Evolutionary conservation across 2,797 vertebrate species (phyloP), one percentile per base, ranked within the genome.

Genomic region (Apogon hyalosoma): DNA sequence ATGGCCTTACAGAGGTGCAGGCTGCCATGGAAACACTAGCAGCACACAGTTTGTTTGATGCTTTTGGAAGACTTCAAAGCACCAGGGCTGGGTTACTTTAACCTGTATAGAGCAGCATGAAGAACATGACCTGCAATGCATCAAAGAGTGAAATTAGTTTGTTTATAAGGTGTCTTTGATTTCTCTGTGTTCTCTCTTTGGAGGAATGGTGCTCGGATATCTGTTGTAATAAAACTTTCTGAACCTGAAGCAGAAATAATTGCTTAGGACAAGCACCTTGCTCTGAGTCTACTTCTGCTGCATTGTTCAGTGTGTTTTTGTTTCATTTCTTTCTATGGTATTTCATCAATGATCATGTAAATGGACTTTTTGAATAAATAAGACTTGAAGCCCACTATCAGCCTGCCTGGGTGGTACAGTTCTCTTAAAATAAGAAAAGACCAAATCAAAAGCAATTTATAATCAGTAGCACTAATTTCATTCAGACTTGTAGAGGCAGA

Each of bases 51-150:
- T 61, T 59, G 46, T 82, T 73, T 69, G 72, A 79, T 71, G 80
- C 73, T 80, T 87, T 82, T 70, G 46, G 73, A 83, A 74, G 67
- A 80, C 77, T 78, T 88, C 81, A 88, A 89, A 88, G 86, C 45
- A 19, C 11, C 51, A 31, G 4, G 36, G 54, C 76, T 71, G 67
- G 52, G 66, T 83, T 86, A 52, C 74, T 77, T 68, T 71, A 79
- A 73, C 87, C 77, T 57, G 43, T 76, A 84, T 77, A 73, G 45
- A 81, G 73, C 75, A 75, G 61, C 56, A 41, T 72, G 43, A 69
- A 78, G 67, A 79, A 71, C 69, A 60, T 88, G 82, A 82, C 71
- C 69, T 67, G 68, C 55, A 61, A 49, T 69, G 78, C 61, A 77
- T 87, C 56, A 84, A 79, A 84, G 58, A 28, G 54, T 48, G 28